Percentiles rank a stretch among this genome's conserved stretches.
Evolutionary conservation across 2,888 invertebrate species (phyloP).

Genomic region (Ferrisia virgata): DNA sequence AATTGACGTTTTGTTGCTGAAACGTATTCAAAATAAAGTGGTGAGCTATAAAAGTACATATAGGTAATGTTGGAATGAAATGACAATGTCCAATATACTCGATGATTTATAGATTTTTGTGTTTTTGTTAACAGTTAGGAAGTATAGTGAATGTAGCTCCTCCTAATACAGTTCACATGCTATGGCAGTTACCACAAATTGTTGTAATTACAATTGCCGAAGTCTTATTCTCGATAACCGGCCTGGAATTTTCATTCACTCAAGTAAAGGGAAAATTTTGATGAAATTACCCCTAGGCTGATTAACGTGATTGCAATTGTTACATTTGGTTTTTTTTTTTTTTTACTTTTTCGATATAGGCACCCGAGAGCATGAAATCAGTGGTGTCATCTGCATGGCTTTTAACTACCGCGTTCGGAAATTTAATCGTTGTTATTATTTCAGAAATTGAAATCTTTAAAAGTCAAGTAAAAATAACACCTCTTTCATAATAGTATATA

Average conservation of each 20-base stretch:
- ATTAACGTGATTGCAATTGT: no score
- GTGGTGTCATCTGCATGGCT: slow-evolving; percentile 90
- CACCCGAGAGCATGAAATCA: slow-evolving; percentile 90
- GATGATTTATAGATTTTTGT: no score
- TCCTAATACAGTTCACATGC: slow-evolving; percentile 73
- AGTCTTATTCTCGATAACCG: slow-evolving; percentile 94
- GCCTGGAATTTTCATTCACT: slow-evolving; percentile 91
- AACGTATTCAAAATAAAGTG: slow-evolving; percentile 2
- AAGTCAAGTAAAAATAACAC: slow-evolving; percentile 39
- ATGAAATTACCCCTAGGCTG: no score
- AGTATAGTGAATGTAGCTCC: slow-evolving; percentile 53
- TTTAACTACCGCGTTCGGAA: slow-evolving; percentile 90
- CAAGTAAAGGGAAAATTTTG: slow-evolving; percentile 56
- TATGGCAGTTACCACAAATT: slow-evolving; percentile 89
- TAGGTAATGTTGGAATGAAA: no score
- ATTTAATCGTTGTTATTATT: slow-evolving; percentile 85
- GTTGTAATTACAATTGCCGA: slow-evolving; percentile 88
- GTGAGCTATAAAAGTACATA: no score
- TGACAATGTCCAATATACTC: no score
- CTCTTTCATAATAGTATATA: no score
- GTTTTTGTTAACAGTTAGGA: slow-evolving; percentile 45
- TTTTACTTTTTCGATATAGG: slow-evolving; percentile 55
- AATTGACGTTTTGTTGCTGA: slow-evolving; percentile 53
- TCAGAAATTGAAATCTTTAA: slow-evolving; percentile 58
- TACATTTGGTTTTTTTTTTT: background rate